Base-by-base conservation (phyloP, 2,888 invertebrate genomes). In the Tinea trinotella region DNA sequence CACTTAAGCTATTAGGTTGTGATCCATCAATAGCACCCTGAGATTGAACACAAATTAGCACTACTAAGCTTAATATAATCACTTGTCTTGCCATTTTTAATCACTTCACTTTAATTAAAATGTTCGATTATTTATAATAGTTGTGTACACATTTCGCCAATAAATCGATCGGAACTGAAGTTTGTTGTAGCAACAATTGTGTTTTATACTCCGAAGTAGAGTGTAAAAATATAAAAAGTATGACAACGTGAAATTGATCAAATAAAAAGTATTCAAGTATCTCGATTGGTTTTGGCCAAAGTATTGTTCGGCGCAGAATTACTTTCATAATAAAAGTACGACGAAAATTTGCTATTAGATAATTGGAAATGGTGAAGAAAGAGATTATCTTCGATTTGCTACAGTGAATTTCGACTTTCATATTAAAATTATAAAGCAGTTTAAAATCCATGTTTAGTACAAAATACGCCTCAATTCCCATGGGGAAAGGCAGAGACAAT, bases 21-120 rank as follows among this genome's bases (percentile, higher is more conserved):
- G 70, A 59, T 58, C 71, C 76, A 59, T 79, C 77, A 18, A 81
- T 80, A 6, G 68, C 64, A 59, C 70, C 74, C 57, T 64, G 62
- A 1, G 67, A 63, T 48, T 56, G 59, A 70, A 64, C 56, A 58
- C 61, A 62, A 70, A 74, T 22, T 62, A 74, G 36, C 55, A 70
- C 58, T 66, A 77, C 71, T 59, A 70, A 53, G 56, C 70, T 53
- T 34, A 61, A 56, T 36, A 69, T 56, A 10, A 46, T 9, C 56
- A 66, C 71, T 68, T 68, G 66, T 69, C 66, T 75, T 17, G 18
- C 35, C 19, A 20, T 13, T 40, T 53, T 17, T 54, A 19, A 4
- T 15, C 54, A 54, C 18, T 24, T 24, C n/a, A 24, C 2, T 24
- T 50, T 24, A 50, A n/a, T 50, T 50, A 9, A 24, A 9, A 50